phyloP scores from a whole-genome alignment of 2,113 vertebrate species.

The Entomyzon cyanotis region DNA sequence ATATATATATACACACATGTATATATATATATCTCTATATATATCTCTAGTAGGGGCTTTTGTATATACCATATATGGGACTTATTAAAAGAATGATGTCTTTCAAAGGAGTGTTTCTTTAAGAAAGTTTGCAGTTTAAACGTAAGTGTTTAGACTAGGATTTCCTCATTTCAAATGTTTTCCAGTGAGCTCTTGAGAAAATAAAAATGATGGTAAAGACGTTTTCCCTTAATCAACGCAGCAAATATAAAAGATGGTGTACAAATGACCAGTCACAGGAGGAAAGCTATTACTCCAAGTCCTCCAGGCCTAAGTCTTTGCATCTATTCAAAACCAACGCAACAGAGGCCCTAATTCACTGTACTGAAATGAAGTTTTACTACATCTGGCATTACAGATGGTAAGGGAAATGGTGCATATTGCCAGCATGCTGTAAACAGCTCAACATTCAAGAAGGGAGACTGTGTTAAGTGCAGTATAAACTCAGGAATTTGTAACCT shows the following conservation, averaged over 20 bases:
- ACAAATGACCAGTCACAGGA: not conserved
- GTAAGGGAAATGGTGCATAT: conserved; percentile 54
- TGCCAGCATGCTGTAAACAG: conserved; percentile 51
- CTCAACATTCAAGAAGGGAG: conserved; percentile 43
- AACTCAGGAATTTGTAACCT: conserved; percentile 67
- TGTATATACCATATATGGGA: conserved; percentile 51
- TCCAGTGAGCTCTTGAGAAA: conserved; percentile 21
- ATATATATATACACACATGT: not conserved
- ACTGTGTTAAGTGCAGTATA: conserved; percentile 57
- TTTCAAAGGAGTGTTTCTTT: conserved; percentile 53
- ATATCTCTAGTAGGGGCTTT: conserved; percentile 22
- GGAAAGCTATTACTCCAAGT: conserved; percentile 9
- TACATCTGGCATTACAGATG: conserved; percentile 58
- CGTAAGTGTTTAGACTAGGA: conserved; percentile 57
- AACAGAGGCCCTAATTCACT: conserved; percentile 37
- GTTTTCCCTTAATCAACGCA: conserved; percentile 14
- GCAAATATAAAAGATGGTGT: not conserved
- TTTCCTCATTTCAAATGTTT: conserved; percentile 49
- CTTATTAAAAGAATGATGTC: conserved; percentile 27
- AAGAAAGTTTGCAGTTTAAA: conserved; percentile 62
- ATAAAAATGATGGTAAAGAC: conserved; percentile 16
- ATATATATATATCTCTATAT: not conserved
- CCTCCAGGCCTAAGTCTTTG: conserved; percentile 33
- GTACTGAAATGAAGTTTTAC: conserved; percentile 57
- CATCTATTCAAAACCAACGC: not conserved